phyloP scores from a whole-genome alignment of 1,140 invertebrate genomes.

The Proctacanthus coquilletti region DNA sequence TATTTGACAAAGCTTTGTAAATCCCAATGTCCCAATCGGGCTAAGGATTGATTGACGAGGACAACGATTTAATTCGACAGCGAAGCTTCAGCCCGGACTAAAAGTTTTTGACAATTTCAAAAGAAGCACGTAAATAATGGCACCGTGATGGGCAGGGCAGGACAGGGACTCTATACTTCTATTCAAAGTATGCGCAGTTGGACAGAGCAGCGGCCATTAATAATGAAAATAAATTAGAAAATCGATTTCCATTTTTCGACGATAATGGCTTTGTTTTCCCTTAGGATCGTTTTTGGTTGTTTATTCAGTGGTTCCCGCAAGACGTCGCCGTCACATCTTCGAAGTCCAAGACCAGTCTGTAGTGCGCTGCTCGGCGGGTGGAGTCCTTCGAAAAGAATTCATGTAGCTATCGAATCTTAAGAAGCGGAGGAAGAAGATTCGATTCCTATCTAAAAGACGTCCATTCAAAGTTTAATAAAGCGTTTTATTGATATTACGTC shows the following conservation, averaged over 20 bases:
- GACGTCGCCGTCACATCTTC: too few relatives aligned
- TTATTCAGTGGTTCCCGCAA: neutral
- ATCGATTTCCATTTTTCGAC: neutral
- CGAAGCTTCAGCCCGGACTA: neutral
- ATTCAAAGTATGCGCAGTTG: too few relatives aligned
- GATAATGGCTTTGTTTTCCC: neutral
- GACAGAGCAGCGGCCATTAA: neutral
- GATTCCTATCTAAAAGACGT: neutral
- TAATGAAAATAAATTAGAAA: constrained; percentile 1
- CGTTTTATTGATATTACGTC: constrained; percentile 1
- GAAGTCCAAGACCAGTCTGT: too few relatives aligned
- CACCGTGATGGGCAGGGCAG: too few relatives aligned
- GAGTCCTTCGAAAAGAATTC: too few relatives aligned
- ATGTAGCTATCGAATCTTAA: too few relatives aligned
- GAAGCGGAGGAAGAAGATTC: too few relatives aligned
- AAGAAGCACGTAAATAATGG: neutral
- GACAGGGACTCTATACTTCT: too few relatives aligned
- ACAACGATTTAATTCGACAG: neutral
- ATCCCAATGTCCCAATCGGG: too few relatives aligned
- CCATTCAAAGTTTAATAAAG: constrained; percentile 1
- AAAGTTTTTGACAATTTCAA: neutral
- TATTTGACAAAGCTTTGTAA: too few relatives aligned
- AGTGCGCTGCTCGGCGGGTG: too few relatives aligned
- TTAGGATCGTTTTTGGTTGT: neutral
- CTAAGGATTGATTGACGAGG: neutral